A percentile compares a stretch with the other conserved stretches of the same genome.
Evolutionary conservation across 2,797 vertebrate genomes (phyloP).

Genomic region (Catamblyrhynchus diadema): DNA sequence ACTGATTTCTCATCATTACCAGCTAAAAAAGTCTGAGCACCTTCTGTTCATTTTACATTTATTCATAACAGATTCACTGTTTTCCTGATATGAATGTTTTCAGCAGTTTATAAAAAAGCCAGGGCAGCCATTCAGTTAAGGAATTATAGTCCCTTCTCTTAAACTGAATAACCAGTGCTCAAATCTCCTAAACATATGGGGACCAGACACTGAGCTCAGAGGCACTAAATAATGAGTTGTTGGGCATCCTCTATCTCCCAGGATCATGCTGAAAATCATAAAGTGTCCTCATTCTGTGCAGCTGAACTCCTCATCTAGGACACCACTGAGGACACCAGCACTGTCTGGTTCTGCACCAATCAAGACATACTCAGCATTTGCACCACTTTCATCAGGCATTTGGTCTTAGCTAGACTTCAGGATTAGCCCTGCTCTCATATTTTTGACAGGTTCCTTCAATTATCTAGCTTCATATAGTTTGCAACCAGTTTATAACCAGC

Average conservation of each 20-base stretch:
- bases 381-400: background rate
- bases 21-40: background rate
- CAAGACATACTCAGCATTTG: background rate
- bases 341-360: background rate
- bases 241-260: background rate
- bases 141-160: background rate
- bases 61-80: background rate
- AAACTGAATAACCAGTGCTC: background rate
- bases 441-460: background rate
- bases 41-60: constrained; percentile 7
- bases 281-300: background rate
- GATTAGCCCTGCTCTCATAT: background rate
- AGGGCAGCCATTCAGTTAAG: background rate
- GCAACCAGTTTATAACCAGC: background rate
- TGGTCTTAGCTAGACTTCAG: background rate
- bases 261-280: background rate
- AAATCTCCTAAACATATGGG: background rate
- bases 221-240: background rate
- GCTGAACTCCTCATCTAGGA: background rate
- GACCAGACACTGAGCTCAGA: background rate
- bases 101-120: constrained; percentile 1
- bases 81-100: background rate
- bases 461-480: background rate
- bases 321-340: background rate
- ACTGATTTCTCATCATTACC: background rate